Evolutionary conservation across 92 coral and sea anemone species (phyloP), one percentile per base, ranked within the genome.

Genomic region (Epizoanthus illoricatus): DNA sequence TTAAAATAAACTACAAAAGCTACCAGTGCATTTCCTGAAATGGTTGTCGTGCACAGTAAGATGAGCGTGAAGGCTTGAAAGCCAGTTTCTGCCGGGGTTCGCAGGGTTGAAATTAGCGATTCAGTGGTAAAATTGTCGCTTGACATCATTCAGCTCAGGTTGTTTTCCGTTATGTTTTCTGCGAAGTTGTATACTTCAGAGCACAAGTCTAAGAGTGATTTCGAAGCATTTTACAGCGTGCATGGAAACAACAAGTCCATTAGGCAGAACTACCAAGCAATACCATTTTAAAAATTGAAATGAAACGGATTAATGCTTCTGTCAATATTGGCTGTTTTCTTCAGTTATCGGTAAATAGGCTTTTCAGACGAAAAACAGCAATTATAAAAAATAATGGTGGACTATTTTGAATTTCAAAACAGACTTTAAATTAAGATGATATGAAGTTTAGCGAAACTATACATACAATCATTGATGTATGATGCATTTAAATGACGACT

Each of bases 251-350:
- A 4, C 49, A 4, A 9, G 16, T n/a, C 11, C 2, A 11, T 41
- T 64, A 52, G 10, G 10, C 18, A n/a, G 40, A 15, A 13, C 43
- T 62, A n/a, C 70, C 56, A 52, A 52, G 56, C 56, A 52, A 49
- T 65, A 60, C 16, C 5, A 33, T 40, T 24, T n/a, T n/a, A n/a
- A n/a, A 33, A 18, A 76, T 62, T 76, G 65, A 76, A 62, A 76
- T 62, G 17, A 43, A 76, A 76, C 70, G 36, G 70, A 7, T 61
- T 39, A 62, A n/a, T 21, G 71, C 16, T 62, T 61, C 58, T 40
- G 47, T 76, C 81, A 76, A 76, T 76, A 76, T 76, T 76, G 63
- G 71, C 49, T 76, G 80, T 36, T 76, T 42, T n/a, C 71, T n/a
- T 61, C 52, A 65, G 57, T 56, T 76, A 56, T 42, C 28, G 43